Evolutionary conservation across 2,888 invertebrate genomes (phyloP), one percentile per base, ranked within the genome.

Genomic region (Dicyrtomina minuta): DNA sequence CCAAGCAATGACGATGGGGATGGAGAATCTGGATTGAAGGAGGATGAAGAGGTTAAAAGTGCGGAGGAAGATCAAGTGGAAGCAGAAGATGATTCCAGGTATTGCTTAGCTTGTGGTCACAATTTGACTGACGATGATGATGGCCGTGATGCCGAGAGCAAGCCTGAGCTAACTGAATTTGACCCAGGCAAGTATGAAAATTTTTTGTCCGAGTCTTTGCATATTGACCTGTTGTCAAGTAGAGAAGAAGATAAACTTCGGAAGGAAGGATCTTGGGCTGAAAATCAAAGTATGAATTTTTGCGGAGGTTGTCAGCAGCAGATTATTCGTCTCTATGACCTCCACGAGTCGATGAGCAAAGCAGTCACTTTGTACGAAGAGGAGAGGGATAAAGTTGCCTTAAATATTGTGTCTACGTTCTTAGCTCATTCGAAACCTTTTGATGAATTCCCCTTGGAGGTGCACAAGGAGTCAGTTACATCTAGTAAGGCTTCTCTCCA

Each of bases 351-450:
- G 1, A 62, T 71, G 64, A 66, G 67, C 24, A 46, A 55, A 15
- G 64, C 64, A 12, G 51, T 53, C 1, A 66, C 33, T 17, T 33
- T 26, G 20, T 73, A 66, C 51, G 73, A 73, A 46, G 58, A 62
- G 20, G 49, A 66, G 17, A 66, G 73, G 24, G 73, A 73, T 39
- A 66, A 61, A 53, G 26, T 73, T 6, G 70, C 73, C 20, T 41
- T 69, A 24, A 59, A 44, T 6, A 62, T 73, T 41, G 56, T 73
- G 1, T 41, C 66, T 39, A 69, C 71, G 1, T 73, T 67, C 43
- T 13, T 73, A 8, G 62, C 46, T 15, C 24, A 62, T 12, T 44
- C 58, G 1, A 56, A 58, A n/a, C 69, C 66, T 33, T 55, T 26
- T 66, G 62, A 66, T 43, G 66, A 68, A 15, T 66, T 70, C 41